Percentiles rank a stretch among this genome's conserved stretches.
These are phyloP conservation scores for Coryphaenoides rupestris DNA, from an alignment of 2,113 vertebrate genomes.

Conservation along the genomic window DNA sequence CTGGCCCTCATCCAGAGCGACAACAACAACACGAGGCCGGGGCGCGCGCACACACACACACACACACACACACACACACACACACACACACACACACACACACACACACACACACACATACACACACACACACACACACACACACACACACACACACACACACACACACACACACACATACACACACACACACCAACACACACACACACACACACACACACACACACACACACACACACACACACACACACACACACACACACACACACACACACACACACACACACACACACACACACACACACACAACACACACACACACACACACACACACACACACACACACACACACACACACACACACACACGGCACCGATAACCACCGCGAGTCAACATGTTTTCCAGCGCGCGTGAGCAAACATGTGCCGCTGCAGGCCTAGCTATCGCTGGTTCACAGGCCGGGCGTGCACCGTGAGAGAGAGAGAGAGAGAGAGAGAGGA, in stretches of 20 bases:
- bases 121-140: slow-evolving; percentile 3
- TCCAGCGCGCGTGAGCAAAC: slow-evolving; percentile 61
- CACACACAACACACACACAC: slow-evolving; percentile 5
- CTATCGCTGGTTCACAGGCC: too few relatives aligned
- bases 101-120: neutral
- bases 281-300: slow-evolving; percentile 5
- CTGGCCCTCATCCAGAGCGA: slow-evolving; percentile 44
- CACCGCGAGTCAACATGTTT: slow-evolving; percentile 62
- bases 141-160: slow-evolving; percentile 5
- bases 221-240: neutral
- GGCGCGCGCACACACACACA: neutral
- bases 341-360: neutral
- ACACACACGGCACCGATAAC: slow-evolving; percentile 48
- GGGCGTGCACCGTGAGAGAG: too few relatives aligned
- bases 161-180: slow-evolving; percentile 3
- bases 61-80: slow-evolving; percentile 22
- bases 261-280: slow-evolving; percentile 5
- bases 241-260: slow-evolving; percentile 3
- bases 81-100: slow-evolving; percentile 4
- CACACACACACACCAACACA: slow-evolving; percentile 6
- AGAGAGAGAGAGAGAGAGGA: too few relatives aligned
- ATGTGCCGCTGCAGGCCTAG: slow-evolving; percentile 8
- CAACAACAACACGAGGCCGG: neutral
- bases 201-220: slow-evolving; percentile 4
- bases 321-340: slow-evolving; percentile 3